A percentile compares a stretch with the other conserved stretches of the same genome.
These are phyloP conservation scores for Menidia beryllina DNA, from an alignment of 2,113 vertebrate species.

Conservation along the genomic window DNA sequence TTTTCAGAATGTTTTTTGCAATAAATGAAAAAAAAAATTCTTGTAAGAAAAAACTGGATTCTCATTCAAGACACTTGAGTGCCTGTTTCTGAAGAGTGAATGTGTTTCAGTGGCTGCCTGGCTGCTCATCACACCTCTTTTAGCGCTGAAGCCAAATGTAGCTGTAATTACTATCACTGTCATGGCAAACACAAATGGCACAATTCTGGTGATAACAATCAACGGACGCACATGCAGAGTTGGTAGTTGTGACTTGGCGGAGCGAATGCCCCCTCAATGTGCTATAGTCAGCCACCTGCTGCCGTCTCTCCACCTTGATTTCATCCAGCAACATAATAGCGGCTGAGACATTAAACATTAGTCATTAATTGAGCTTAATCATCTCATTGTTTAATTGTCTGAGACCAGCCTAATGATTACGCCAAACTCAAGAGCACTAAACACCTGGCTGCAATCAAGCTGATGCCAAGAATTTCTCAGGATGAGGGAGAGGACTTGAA, in stretches of 20 bases:
- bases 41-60: constrained; percentile 15
- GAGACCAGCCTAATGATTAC: constrained; percentile 68
- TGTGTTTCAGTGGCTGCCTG: constrained; percentile 23
- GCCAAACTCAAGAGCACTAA: constrained; percentile 60
- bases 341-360: constrained; percentile 65
- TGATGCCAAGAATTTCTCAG: constrained; percentile 37
- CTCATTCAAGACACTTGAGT: constrained; percentile 34
- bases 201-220: constrained; percentile 65
- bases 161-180: constrained; percentile 68
- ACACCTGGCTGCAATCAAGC: constrained; percentile 72
- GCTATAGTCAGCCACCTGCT: constrained; percentile 72
- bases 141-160: constrained; percentile 60
- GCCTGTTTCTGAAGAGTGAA: constrained; percentile 46
- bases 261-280: constrained; percentile 50
- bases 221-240: constrained; percentile 23
- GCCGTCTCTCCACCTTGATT: constrained; percentile 39
- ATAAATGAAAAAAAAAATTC: constrained; percentile 35
- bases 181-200: constrained; percentile 64
- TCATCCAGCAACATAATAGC: constrained; percentile 44
- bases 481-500: constrained; percentile 37
- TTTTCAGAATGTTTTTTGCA: no score
- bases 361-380: constrained; percentile 73
- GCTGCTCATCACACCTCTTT: constrained; percentile 61
- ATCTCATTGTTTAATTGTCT: constrained; percentile 72
- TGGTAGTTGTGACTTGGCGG: constrained; percentile 61